phyloP scores from a whole-genome alignment of 2,888 invertebrate genomes.

The Apamea sordens region DNA sequence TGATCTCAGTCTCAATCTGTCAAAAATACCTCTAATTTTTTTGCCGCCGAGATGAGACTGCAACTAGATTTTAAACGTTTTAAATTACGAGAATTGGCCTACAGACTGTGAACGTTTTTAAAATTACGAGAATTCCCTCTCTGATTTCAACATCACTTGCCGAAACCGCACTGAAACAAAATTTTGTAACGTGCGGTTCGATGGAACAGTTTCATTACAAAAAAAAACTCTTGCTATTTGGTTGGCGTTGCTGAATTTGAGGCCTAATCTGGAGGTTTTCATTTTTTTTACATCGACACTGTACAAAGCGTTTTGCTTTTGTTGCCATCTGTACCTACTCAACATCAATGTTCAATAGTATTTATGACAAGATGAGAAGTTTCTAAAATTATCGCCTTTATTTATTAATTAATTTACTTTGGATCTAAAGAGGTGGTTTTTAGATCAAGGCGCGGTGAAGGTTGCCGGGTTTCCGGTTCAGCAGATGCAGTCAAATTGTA shows the following conservation, averaged over 20 bases:
- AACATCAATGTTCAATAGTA: constrained; percentile 49
- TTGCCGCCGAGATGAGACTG: no score
- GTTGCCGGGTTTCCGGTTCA: constrained; percentile 7
- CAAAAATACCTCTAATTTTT: no score
- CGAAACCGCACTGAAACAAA: no score
- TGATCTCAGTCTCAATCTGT: no score
- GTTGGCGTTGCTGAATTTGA: neutral
- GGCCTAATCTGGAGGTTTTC: neutral
- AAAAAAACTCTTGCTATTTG: neutral
- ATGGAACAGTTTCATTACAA: neutral
- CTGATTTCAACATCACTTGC: no score
- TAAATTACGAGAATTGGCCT: no score
- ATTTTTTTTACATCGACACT: neutral
- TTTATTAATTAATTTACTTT: constrained; percentile 40
- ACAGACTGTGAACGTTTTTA: no score
- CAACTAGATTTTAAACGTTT: no score
- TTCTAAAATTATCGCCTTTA: constrained; percentile 49
- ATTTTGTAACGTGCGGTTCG: no score
- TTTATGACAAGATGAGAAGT: constrained; percentile 49
- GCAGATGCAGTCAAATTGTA: constrained; percentile 3
- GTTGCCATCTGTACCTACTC: constrained; percentile 19
- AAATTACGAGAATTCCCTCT: no score
- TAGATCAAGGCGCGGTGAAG: constrained; percentile 56
- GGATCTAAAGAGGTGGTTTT: constrained; percentile 35
- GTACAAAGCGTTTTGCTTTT: neutral